Percentiles rank a stretch among this genome's conserved stretches.
Evolutionary conservation across 2,113 vertebrate species (phyloP).

Genomic region (Anoura caudifer): DNA sequence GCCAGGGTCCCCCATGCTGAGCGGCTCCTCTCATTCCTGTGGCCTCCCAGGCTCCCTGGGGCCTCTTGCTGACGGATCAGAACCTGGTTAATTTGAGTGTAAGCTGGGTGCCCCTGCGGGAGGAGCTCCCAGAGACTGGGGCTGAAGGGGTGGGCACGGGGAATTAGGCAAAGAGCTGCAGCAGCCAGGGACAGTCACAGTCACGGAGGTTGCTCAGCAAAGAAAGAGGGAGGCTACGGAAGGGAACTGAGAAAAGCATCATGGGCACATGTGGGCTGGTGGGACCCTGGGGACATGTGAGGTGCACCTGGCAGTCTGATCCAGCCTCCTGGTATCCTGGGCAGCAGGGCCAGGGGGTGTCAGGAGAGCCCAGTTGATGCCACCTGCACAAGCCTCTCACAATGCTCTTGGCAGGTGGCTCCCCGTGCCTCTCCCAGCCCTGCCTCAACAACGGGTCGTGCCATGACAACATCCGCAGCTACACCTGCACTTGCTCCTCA

Average conservation of each 20-base stretch:
- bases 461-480: conserved; percentile 81
- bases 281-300: fast-evolving
- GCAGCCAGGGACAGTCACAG: background rate
- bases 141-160: background rate
- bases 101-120: background rate
- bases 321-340: background rate
- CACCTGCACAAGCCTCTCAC: background rate
- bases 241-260: background rate
- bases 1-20: background rate
- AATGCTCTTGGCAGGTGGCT: conserved; percentile 75
- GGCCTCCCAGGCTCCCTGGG: background rate
- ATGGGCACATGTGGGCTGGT: too few relatives aligned
- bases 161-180: background rate
- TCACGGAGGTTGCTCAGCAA: background rate
- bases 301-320: background rate
- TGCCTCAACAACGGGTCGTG: conserved; percentile 88
- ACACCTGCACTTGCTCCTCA: conserved; percentile 82
- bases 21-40: background rate
- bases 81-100: background rate
- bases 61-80: background rate
- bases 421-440: conserved; percentile 85
- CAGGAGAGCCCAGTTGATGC: background rate
- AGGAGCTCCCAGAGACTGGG: background rate
- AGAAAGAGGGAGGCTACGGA: background rate
- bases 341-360: too few relatives aligned